Percentiles rank a stretch among this genome's conserved stretches.
phyloP scores from a whole-genome alignment of 2,888 invertebrate genomes.

The Crocallis elinguaria region DNA sequence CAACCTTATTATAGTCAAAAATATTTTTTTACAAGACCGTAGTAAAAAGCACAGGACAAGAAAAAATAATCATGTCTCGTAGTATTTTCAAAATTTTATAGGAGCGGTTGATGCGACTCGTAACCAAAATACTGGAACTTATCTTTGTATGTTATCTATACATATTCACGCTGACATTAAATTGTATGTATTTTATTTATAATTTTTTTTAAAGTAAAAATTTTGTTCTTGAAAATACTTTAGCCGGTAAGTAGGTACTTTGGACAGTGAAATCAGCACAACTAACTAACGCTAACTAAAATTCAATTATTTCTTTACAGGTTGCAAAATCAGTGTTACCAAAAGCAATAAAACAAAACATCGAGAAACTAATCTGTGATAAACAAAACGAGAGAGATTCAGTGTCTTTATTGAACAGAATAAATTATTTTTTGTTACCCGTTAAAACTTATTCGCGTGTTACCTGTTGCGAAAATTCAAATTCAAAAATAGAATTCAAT shows the following conservation, averaged over 20 bases:
- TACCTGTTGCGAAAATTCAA: conserved; percentile 65
- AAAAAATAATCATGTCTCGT: no score
- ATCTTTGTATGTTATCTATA: no score
- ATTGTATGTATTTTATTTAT: neutral
- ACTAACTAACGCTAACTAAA: neutral
- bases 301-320: conserved; percentile 48
- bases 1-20: no score
- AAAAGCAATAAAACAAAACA: conserved; percentile 50
- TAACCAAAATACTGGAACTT: no score
- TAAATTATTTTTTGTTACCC: conserved; percentile 43
- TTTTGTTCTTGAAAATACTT: no score
- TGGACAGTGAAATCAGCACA: conserved; percentile 30
- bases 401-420: conserved; percentile 44
- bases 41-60: no score
- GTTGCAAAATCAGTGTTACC: conserved; percentile 45
- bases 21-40: no score
- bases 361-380: conserved; percentile 68
- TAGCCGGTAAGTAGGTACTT: no score
- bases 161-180: no score
- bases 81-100: no score
- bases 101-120: no score
- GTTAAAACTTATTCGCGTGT: conserved; percentile 62
- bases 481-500: conserved; percentile 67
- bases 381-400: conserved; percentile 56
- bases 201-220: neutral